Percentiles rank a stretch among this genome's conserved stretches.
Evolutionary conservation across 2,888 invertebrate genomes (phyloP).

Genomic region (Trypoxylon attenuatum): DNA sequence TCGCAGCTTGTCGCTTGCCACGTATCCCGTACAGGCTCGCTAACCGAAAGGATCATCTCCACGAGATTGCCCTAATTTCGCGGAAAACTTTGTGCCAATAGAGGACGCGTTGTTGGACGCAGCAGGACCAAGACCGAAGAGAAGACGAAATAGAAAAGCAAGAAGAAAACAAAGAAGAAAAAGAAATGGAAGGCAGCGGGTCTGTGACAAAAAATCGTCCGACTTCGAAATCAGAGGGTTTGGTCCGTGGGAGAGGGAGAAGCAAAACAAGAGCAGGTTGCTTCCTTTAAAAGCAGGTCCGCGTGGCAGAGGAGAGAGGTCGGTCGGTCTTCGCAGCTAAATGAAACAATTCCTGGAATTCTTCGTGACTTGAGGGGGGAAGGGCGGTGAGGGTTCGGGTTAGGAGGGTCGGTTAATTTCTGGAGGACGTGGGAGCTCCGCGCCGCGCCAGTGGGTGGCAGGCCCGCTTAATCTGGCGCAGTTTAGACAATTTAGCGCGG

Average conservation of each 20-base stretch:
- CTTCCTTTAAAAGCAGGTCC: conserved; percentile 22
- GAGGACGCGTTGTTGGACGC: no score
- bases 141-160: no score
- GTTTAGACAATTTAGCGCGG: conserved; percentile 69
- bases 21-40: no score
- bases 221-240: no score
- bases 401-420: conserved; percentile 62
- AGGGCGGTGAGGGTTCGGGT: conserved; percentile 25
- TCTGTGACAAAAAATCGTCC: no score
- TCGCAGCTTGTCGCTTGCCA: no score
- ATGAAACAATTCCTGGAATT: conserved; percentile 62
- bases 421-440: conserved; percentile 40
- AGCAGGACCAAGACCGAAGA: no score
- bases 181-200: neutral
- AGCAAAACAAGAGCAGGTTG: neutral
- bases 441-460: conserved; percentile 36
- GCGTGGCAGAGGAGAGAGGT: neutral
- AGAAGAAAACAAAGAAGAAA: neutral
- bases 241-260: no score
- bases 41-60: no score
- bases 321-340: conserved; percentile 36
- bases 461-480: conserved; percentile 65
- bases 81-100: neutral
- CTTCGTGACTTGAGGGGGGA: conserved; percentile 45
- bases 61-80: neutral